phyloP scores from a whole-genome alignment of 2,888 invertebrate species.

The Campoplex nolae region DNA sequence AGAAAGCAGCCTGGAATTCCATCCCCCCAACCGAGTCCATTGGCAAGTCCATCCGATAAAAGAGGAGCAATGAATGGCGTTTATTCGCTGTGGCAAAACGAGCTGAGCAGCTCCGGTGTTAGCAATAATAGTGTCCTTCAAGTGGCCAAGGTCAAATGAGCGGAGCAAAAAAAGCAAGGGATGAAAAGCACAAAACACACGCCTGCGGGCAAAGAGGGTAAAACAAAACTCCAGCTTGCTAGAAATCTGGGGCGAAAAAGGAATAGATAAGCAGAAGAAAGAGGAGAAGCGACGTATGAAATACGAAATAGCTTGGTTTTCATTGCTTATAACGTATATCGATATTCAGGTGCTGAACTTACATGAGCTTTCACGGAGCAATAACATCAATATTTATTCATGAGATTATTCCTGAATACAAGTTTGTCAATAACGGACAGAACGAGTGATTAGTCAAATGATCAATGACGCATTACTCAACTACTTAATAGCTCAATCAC shows the following conservation, averaged over 20 bases:
- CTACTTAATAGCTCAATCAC: not conserved
- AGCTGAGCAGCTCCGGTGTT: slow-evolving; percentile 29
- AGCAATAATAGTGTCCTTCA: slow-evolving; percentile 24
- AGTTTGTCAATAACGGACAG: not conserved
- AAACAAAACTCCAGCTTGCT: not conserved
- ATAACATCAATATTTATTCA: not conserved
- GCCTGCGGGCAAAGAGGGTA: not conserved
- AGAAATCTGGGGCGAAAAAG: slow-evolving; percentile 11
- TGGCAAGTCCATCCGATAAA: slow-evolving; percentile 40
- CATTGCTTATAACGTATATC: not conserved
- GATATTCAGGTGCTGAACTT: not conserved
- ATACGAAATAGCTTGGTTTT: not conserved
- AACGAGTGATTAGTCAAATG: not conserved
- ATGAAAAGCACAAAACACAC: slow-evolving; percentile 12
- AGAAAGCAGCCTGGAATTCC: slow-evolving; percentile 20
- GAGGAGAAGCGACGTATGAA: not conserved
- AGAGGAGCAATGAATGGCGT: slow-evolving; percentile 41
- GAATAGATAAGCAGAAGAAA: slow-evolving; percentile 11
- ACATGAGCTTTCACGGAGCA: slow-evolving; percentile 3
- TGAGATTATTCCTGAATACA: not conserved
- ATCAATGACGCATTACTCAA: slow-evolving; percentile 5
- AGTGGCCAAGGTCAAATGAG: slow-evolving; percentile 47
- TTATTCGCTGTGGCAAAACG: slow-evolving; percentile 17
- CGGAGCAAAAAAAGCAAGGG: not conserved
- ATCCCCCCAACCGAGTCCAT: not conserved